A percentile compares a stretch with the other conserved stretches of the same genome.
Evolutionary conservation across 2,888 invertebrate genomes (phyloP).

Genomic region (Volucella inflata): DNA sequence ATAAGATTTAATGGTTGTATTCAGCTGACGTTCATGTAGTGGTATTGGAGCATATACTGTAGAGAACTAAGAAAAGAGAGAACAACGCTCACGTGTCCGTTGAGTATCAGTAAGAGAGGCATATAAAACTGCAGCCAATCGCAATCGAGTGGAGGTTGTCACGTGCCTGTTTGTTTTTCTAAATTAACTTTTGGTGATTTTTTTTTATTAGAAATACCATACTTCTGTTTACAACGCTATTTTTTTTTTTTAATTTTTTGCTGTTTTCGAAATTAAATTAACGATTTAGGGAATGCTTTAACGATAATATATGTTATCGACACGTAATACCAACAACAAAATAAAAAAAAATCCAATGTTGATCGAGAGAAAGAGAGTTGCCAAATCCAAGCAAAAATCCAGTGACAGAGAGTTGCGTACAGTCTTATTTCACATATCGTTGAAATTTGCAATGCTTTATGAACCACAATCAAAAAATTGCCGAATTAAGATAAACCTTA

Average conservation of each 20-base stretch:
- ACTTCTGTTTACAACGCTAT: neutral
- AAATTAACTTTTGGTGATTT: neutral
- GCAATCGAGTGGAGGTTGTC: slow-evolving; percentile 34
- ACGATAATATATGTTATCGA: no score
- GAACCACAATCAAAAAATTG: no score
- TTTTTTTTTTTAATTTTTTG: neutral
- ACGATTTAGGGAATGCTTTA: no score
- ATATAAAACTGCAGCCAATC: slow-evolving; percentile 25
- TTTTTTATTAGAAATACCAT: neutral
- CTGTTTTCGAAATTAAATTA: neutral
- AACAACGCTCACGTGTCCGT: slow-evolving; percentile 53
- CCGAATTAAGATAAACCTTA: no score
- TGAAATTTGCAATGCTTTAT: no score
- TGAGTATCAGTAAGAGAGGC: slow-evolving; percentile 37
- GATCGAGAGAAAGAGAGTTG: no score
- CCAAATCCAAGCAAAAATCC: no score
- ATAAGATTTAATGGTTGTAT: slow-evolving; percentile 2
- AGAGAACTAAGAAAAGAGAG: neutral
- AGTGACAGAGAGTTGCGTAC: no score
- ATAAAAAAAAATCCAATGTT: no score
- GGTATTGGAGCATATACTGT: neutral
- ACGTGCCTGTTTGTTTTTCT: slow-evolving; percentile 41
- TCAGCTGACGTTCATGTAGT: neutral
- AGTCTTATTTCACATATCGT: no score
- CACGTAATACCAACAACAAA: no score